These are phyloP conservation scores for Platichthys stellatus DNA, from an alignment of 2,113 vertebrate species.

Conservation along the genomic window DNA sequence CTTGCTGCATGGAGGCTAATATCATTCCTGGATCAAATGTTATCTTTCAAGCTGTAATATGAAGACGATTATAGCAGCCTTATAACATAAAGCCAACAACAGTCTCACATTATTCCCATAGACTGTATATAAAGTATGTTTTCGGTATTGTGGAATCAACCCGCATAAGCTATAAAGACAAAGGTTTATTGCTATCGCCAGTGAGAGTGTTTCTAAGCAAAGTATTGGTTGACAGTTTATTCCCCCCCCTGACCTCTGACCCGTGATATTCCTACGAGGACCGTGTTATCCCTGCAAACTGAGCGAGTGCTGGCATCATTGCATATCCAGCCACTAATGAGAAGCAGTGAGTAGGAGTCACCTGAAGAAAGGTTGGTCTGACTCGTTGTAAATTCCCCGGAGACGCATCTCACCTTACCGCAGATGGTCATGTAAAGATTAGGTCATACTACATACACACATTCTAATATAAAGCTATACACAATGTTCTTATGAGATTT, in stretches of 20 bases:
- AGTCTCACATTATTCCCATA: not conserved
- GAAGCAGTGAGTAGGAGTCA: constrained; percentile 39
- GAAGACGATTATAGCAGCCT: not conserved
- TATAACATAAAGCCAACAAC: not conserved
- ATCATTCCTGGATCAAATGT: too few species aligned
- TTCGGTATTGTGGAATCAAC: not conserved
- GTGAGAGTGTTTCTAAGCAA: not conserved
- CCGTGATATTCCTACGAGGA: constrained; percentile 13
- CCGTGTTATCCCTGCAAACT: not conserved
- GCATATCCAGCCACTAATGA: constrained; percentile 23
- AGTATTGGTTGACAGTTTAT: constrained; percentile 3
- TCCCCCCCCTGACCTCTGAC: constrained; percentile 18
- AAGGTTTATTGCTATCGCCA: not conserved
- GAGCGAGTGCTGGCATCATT: constrained; percentile 13
- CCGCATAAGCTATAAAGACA: not conserved
- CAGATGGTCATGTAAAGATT: constrained; percentile 19
- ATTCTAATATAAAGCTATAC: not conserved
- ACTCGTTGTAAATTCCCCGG: constrained; percentile 15
- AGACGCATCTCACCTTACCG: constrained; percentile 32
- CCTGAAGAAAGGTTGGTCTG: constrained; percentile 28
- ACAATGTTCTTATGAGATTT: not conserved
- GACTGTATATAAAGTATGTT: too few species aligned
- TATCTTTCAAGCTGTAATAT: not conserved
- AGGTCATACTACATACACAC: constrained; percentile 4
- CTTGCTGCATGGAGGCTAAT: too few species aligned